Conservation (phyloP, 2,888 invertebrate genomes). For the Sympetrum striolatum region DNA sequence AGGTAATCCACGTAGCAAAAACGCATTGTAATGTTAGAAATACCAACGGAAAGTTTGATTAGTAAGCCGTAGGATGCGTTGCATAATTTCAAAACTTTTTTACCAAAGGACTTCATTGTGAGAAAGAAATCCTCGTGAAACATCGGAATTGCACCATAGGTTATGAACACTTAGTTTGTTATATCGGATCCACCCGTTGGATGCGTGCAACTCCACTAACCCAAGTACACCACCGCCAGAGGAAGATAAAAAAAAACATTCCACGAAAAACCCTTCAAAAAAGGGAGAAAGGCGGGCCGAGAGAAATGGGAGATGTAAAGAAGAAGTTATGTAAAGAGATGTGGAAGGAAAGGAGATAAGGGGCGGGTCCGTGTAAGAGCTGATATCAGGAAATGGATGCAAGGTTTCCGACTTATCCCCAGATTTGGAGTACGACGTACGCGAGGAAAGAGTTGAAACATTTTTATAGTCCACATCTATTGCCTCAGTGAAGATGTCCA, state of each 20-base stretch:
- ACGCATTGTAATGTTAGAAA: no score
- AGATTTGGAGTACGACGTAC: neutral
- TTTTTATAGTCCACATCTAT: neutral
- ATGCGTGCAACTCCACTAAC: neutral
- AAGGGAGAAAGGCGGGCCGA: neutral
- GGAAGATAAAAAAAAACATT: neutral
- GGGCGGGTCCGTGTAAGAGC: conserved; percentile 11
- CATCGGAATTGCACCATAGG: neutral
- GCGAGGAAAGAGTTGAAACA: neutral
- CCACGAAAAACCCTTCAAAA: neutral
- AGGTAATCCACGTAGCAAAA: no score
- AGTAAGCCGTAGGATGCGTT: no score
- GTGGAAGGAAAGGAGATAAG: neutral
- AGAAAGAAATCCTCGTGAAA: no score
- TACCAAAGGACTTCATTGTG: no score
- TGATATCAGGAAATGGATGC: neutral
- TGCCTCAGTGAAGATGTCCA: neutral
- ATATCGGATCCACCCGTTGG: neutral
- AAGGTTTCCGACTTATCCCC: neutral
- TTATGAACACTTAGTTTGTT: neutral
- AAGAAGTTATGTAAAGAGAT: conserved; percentile 12
- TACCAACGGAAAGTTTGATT: no score
- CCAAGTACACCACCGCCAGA: neutral
- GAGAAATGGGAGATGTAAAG: conserved; percentile 14
- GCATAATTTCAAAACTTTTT: no score